Conservation (phyloP, 2,113 vertebrate genomes). For the Zosterops lateralis region DNA sequence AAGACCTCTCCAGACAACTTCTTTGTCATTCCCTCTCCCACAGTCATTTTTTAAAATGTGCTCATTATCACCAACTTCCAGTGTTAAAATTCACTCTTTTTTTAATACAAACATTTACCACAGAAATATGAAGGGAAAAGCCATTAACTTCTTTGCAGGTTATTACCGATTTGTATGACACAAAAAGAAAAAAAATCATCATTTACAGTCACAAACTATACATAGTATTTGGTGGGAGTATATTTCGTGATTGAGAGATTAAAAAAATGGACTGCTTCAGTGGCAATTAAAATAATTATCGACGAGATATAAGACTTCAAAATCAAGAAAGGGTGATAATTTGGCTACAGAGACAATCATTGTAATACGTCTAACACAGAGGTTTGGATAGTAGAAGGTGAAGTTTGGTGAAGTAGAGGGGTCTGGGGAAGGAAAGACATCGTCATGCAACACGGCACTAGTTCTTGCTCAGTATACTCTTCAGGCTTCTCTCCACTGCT, state of each 20-base stretch:
- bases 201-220: constrained; percentile 90
- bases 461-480: constrained; percentile 92
- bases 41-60: neutral
- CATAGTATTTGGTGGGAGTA: constrained; percentile 69
- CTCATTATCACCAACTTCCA: constrained; percentile 66
- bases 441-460: constrained; percentile 76
- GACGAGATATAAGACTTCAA: constrained; percentile 70
- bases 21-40: neutral
- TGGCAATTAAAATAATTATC: constrained; percentile 74
- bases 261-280: constrained; percentile 75
- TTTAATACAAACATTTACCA: constrained; percentile 75
- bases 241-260: constrained; percentile 70
- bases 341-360: constrained; percentile 78
- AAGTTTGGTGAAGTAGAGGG: constrained; percentile 22
- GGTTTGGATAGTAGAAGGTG: constrained; percentile 40
- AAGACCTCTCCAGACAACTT: neutral
- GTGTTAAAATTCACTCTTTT: constrained; percentile 69
- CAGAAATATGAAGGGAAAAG: constrained; percentile 79
- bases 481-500: constrained; percentile 94
- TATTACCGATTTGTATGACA: constrained; percentile 79
- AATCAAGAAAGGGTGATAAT: constrained; percentile 71
- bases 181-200: constrained; percentile 71
- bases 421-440: constrained; percentile 41
- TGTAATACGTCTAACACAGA: constrained; percentile 60
- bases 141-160: constrained; percentile 75